Evolutionary conservation across 2,797 vertebrate species (phyloP), one percentile per base, ranked within the genome.

Genomic region (Nasua narica): DNA sequence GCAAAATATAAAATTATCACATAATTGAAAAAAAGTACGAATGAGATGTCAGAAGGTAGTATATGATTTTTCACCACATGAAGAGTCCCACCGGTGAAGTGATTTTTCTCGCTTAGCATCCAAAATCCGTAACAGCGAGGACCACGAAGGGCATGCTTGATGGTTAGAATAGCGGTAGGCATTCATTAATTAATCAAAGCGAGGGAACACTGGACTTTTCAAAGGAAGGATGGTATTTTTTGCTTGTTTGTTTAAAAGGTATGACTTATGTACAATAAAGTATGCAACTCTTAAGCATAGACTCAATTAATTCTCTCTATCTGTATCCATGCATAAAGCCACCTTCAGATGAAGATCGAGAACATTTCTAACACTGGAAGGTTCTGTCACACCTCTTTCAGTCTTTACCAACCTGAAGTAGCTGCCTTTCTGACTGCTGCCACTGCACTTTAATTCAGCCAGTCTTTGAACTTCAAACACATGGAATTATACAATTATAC

Each of bases 1-100:
- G 62, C 65, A 94, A 58, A 37, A 84, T 90, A 56, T 46, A 92
- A 93, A 92, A 58, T 88, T 15, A 35, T 89, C 74, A 94, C 43
- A 4, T 72, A n/a, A 48, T 10, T 87, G 70, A 93, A 87, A 54
- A 54, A n/a, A 60, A 50, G 76, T 85, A 37, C 84, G 78, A 79
- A 76, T 85, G 84, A 82, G 25, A 40, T 74, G 3, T 97, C 56
- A 87, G 35, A 88, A 35, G 56, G 29, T 48, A 37, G n/a, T 89
- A 8, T 52, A 5, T 85, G 76, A 81, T 67, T 94, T 86, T 50
- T 35, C 90, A 56, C 69, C 88, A 85, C 25, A 29, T 43, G 19
- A 87, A 29, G 29, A 82, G 12, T 29, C 23, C 18, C 85, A 14
- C 15, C 56, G 54, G 0, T 52, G 50, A 89, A 62, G 65, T 50